Base-by-base conservation (phyloP, 2,113 vertebrate species). In the Ceyx margarethae region DNA sequence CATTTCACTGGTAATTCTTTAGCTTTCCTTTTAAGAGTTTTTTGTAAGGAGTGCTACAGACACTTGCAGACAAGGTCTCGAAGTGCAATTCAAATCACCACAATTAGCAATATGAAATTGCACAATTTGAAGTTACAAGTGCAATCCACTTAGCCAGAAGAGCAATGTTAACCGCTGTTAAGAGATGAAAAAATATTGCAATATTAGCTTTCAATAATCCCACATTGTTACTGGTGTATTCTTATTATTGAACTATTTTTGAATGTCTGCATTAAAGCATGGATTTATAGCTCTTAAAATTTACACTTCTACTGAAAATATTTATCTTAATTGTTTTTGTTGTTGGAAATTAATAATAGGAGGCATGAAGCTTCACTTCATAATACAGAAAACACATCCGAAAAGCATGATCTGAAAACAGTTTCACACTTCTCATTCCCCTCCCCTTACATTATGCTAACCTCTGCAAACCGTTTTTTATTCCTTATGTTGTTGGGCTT, bases 391-490 rank as follows among this genome's bases (percentile, higher is more conserved):
- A 40, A 61, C 3, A 35, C 35, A 35, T 35, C 35, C 7, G 35
- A 35, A 35, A 35, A 35, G 35, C 35, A 35, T 35, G 35, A 35
- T 35, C 35, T 35, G 35, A 35, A 35, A 35, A 35, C 35, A 35
- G 35, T 35, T 87, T 71, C 46, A 67, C 48, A 90, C 83, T 95
- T 29, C n/a, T 74, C 35, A 17, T 53, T 89, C 35, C 35, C 35
- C 35, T 10, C 35, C 35, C 37, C 37, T 75, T 93, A 74, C 77
- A 91, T 89, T 96, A 94, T 67, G 57, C 85, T 94, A 94, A 97
- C 94, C 89, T 91, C 75, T 54, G 51, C n/a, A 85, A 92, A 94
- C 50, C 11, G 25, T 16, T 16, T 89, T 91, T 90, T 77, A 96
- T 96, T 87, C 79, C 60, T 65, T 62, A 45, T 14, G 35, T 56